Percentiles rank a stretch among this genome's conserved stretches.
These are phyloP conservation scores for Chanos chanos DNA, from an alignment of 2,797 vertebrate species.

Conservation along the genomic window DNA sequence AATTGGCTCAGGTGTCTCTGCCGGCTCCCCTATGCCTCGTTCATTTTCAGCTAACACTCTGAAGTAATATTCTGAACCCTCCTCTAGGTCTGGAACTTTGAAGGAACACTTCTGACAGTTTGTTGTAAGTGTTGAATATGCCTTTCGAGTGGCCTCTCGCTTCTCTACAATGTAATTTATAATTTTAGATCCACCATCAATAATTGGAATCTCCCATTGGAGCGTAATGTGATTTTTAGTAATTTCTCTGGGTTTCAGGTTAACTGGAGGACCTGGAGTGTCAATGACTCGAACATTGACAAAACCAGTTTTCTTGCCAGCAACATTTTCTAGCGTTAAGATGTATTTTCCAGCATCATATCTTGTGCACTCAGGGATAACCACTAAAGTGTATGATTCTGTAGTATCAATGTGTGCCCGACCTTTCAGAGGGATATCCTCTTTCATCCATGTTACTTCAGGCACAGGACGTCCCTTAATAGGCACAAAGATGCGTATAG, in stretches of 20 bases:
- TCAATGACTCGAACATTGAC: conserved; percentile 95
- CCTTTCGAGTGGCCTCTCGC: conserved; percentile 92
- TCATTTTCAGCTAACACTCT: conserved; percentile 95
- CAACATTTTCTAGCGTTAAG: conserved; percentile 92
- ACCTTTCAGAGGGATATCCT: conserved; percentile 82
- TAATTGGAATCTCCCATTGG: conserved; percentile 97
- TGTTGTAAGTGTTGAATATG: conserved; percentile 87
- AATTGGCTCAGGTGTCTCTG: conserved; percentile 90
- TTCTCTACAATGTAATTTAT: conserved; percentile 96
- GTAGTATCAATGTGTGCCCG: conserved; percentile 94
- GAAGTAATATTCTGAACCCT: conserved; percentile 96
- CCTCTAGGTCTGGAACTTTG: conserved; percentile 81
- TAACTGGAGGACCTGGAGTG: conserved; percentile 92
- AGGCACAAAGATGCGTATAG: conserved; percentile 93
- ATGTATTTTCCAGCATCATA: conserved; percentile 96
- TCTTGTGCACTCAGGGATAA: conserved; percentile 93
- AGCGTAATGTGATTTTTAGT: conserved; percentile 90
- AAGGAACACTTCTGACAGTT: conserved; percentile 95
- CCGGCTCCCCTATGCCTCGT: conserved; percentile 89
- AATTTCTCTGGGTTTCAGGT: conserved; percentile 91
- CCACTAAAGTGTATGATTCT: conserved; percentile 91
- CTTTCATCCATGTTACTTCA: conserved; percentile 95
- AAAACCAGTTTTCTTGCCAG: conserved; percentile 96
- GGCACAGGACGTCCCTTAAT: conserved; percentile 93
- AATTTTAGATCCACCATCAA: conserved; percentile 96